A percentile compares a stretch with the other conserved stretches of the same genome.
phyloP scores from a whole-genome alignment of 2,797 vertebrate species.

The Rousettus madagascariensis region DNA sequence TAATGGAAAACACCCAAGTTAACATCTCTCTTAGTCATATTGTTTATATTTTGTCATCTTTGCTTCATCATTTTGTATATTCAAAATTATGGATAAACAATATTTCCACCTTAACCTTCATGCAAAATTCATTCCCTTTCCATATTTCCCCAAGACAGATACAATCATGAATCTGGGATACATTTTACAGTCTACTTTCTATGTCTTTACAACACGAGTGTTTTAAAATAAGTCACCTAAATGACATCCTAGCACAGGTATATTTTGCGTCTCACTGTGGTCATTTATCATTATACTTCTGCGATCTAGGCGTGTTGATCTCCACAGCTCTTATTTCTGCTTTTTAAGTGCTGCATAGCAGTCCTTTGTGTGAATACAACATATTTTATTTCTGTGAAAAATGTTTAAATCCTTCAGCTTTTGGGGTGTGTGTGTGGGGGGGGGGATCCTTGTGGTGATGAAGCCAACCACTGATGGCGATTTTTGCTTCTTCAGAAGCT shows the following conservation, averaged over 20 bases:
- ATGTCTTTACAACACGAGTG: not conserved
- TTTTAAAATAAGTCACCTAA: not conserved
- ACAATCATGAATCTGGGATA: not conserved
- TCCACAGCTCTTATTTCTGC: not conserved
- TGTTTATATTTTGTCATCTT: not conserved
- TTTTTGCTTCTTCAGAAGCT: not conserved
- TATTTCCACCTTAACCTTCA: not conserved
- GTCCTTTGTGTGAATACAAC: not conserved
- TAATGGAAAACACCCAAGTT: not conserved
- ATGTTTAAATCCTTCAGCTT: not conserved
- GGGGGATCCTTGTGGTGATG: not conserved
- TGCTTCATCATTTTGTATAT: not conserved
- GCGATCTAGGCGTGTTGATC: not conserved
- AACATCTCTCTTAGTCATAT: not conserved
- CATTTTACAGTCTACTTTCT: not conserved
- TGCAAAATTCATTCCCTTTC: not conserved
- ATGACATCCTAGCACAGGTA: not conserved
- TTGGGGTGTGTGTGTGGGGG: accelerated
- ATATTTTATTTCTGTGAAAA: not conserved
- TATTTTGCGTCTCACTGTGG: not conserved
- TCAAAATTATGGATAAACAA: not conserved
- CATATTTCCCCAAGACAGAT: not conserved
- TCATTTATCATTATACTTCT: not conserved
- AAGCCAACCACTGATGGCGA: not conserved
- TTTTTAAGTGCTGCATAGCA: conserved; percentile 35